Evolutionary conservation across 2,113 vertebrate genomes (phyloP), one percentile per base, ranked within the genome.

Genomic region (Eidolon helvum): DNA sequence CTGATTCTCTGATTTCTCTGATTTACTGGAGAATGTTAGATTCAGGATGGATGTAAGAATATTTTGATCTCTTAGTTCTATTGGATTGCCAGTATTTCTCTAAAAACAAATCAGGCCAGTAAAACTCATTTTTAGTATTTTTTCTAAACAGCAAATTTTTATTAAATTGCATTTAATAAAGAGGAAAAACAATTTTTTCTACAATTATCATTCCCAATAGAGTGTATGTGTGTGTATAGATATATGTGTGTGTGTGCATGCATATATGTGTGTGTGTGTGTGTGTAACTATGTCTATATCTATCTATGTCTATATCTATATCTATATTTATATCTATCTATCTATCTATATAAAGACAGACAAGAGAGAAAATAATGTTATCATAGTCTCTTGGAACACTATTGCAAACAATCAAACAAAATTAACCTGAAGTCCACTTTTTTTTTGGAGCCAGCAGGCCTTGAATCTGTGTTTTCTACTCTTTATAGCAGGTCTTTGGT

Each of bases 151-250:
- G 1, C 21, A 95, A 80, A 10, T 4, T 66, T 78, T 93, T 88
- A 89, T 90, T 95, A 92, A 97, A 91, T 86, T 94, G 83, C 3
- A 94, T 77, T 95, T 95, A 92, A 96, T 91, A 92, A 96, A 97
- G 35, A 80, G 33, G 18, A 87, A 87, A 82, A 59, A 22, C 24
- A 50, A 48, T 79, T 90, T 96, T 80, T 92, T 22, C 77, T 35
- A 90, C 61, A 90, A 94, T 87, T 83, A 65, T 89, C 24, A 7
- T 87, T 96, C 7, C 10, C 11, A 77, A 33, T 10, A 92, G 75
- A 69, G 77, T 8, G 50, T 14, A 53, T 57, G 66, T 30, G 65
- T 78, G 7, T 80, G 59, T 61, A 4, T 59, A 24, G 26, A 9
- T 61, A 11, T 28, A 9, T 28, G 10, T 28, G 59, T 28, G 59